phyloP scores from a whole-genome alignment of 2,113 vertebrate species.

The Myiopsitta monachus region DNA sequence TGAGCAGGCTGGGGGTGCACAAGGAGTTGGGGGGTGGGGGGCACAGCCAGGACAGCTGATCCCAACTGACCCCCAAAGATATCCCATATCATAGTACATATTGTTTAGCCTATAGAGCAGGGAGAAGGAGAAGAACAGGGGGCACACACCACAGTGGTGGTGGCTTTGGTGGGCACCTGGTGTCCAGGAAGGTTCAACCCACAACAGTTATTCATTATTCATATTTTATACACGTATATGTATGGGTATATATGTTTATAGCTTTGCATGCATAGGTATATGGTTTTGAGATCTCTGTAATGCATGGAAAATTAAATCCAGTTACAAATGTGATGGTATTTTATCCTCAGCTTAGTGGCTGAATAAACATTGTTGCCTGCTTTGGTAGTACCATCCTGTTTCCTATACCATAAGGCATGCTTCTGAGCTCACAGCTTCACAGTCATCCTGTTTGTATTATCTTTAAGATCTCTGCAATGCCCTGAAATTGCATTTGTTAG shows the following conservation, averaged over 20 bases:
- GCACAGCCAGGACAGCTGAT: neutral
- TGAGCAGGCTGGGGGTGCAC: neutral
- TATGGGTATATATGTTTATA: neutral
- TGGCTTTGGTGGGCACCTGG: neutral
- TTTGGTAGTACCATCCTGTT: neutral
- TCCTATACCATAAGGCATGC: neutral
- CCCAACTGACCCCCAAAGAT: neutral
- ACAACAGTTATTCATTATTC: neutral
- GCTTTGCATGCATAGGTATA: rapidly evolving
- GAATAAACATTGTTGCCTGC: neutral
- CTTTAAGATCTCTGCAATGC: neutral
- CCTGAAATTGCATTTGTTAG: neutral
- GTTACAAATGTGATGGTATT: neutral
- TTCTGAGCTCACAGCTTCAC: neutral
- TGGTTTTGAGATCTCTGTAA: neutral
- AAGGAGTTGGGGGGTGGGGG: neutral
- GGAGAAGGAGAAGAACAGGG: neutral
- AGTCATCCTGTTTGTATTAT: neutral
- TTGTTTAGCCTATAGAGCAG: neutral
- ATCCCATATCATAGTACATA: neutral
- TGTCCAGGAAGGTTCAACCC: neutral
- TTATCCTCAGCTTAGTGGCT: neutral
- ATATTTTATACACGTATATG: neutral
- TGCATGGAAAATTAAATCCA: neutral
- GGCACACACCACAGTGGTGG: neutral